Percentiles rank a stretch among this genome's conserved stretches.
phyloP scores from a whole-genome alignment of 2,113 vertebrate species.

The Brachypteracias leptosomus region DNA sequence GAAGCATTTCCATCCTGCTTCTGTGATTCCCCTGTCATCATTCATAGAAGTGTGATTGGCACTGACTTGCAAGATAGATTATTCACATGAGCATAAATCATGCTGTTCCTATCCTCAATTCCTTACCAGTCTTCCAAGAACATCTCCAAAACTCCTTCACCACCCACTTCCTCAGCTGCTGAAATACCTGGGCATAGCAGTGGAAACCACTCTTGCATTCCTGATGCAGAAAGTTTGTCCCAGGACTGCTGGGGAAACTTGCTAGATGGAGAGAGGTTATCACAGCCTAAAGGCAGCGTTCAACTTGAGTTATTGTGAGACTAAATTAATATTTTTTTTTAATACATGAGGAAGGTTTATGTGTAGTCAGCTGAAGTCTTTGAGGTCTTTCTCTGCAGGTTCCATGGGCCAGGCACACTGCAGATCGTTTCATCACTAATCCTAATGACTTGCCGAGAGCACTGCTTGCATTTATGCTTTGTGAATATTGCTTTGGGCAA shows the following conservation, averaged over 20 bases:
- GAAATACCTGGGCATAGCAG: neutral
- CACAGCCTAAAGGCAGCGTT: neutral
- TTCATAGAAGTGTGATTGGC: neutral
- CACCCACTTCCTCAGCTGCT: neutral
- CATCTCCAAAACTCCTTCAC: neutral
- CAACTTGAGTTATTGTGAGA: neutral
- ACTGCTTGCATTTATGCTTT: neutral
- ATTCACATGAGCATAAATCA: fast-evolving
- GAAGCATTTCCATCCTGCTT: neutral
- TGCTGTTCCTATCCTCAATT: neutral
- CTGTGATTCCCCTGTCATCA: neutral
- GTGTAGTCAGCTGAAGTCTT: neutral
- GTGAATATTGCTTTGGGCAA: slow-evolving; percentile 1
- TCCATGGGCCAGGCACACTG: neutral
- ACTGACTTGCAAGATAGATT: neutral
- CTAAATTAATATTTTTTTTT: neutral
- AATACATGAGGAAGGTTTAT: neutral
- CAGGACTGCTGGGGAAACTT: neutral
- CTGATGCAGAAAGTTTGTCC: neutral
- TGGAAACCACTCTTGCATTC: neutral
- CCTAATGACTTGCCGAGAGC: neutral
- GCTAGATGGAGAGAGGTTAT: neutral
- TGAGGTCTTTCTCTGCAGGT: neutral
- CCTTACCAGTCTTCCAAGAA: neutral
- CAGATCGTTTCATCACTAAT: neutral